Base-by-base conservation (phyloP, 1,140 invertebrate species). In the Lasioglossum baleicum region DNA sequence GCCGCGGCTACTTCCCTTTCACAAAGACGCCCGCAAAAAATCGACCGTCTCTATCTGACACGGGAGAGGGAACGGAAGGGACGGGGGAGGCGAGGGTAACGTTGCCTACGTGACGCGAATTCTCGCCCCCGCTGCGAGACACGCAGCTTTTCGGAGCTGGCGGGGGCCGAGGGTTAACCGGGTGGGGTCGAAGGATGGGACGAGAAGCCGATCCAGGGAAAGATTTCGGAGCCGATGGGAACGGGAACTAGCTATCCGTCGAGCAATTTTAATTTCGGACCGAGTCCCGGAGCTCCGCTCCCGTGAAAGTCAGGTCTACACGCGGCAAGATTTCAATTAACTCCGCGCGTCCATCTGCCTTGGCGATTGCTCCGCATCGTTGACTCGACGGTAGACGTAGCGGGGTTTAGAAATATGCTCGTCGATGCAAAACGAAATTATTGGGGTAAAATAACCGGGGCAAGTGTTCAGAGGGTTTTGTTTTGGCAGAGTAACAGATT, bases 271-370 rank as follows among this genome's bases (percentile, higher is more conserved):
- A 58, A 58, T 58, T 58, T 58, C 56, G 56, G 20, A 7, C 17
- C 56, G 56, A 8, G 56, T 20, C 51, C 20, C 51, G 15, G 51
- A 56, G 17, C 51, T 17, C 51, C 51, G 13, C 51, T 56, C 15
- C 56, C 17, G 17, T 17, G 20, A 7, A n/a, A 58, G 6, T 58
- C 56, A 7, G 17, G 56, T 8, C n/a, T 20, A 20, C 20, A 8
- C 20, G 56, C 3, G 7, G 56, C 56, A 61, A 6, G 76, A 73
- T 78, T 78, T 73, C 76, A 73, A 78, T 78, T 78, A 78, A 78
- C 72, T 56, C 51, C 51, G 15, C 48, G 20, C 68, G 31, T 78
- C 71, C 44, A 48, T 48, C 44, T 48, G 44, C 8, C 44, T 13
- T 35, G 44, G 44, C 44, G 44, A 48, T 48, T 48, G 44, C 44